These are phyloP conservation scores for Trematomus loennbergii DNA, from an alignment of 2,113 vertebrate species.

Conservation along the genomic window DNA sequence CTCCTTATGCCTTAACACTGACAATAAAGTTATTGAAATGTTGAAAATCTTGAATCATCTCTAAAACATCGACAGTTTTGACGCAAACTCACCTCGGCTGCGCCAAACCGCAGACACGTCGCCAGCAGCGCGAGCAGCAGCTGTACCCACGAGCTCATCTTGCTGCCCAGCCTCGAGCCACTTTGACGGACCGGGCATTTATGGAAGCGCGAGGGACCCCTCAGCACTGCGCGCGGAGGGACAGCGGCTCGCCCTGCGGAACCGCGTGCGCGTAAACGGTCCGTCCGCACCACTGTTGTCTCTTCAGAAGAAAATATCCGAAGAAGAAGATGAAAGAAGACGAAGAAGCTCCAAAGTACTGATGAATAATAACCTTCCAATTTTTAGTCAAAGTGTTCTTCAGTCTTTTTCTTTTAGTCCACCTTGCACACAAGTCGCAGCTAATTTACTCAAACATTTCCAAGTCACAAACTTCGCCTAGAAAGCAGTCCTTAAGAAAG, in stretches of 20 bases:
- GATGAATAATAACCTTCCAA: not conserved
- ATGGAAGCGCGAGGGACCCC: slow-evolving; percentile 78
- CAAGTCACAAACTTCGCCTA: slow-evolving; percentile 24
- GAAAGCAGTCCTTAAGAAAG: not conserved
- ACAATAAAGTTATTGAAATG: too few relatives aligned
- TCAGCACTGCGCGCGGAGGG: slow-evolving; percentile 74
- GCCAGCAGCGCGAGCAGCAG: slow-evolving; percentile 83
- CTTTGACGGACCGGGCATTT: slow-evolving; percentile 83
- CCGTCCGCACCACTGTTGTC: slow-evolving; percentile 12
- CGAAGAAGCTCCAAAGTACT: not conserved
- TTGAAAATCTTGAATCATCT: not conserved
- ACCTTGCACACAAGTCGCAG: not conserved
- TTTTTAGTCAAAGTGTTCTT: not conserved
- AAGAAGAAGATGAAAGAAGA: not conserved
- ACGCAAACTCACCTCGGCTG: slow-evolving; percentile 79
- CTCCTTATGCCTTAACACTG: too few relatives aligned
- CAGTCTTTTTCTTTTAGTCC: not conserved
- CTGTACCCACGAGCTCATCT: slow-evolving; percentile 84
- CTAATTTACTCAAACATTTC: slow-evolving; percentile 4
- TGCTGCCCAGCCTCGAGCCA: slow-evolving; percentile 84
- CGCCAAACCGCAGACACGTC: slow-evolving; percentile 76
- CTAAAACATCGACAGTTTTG: not conserved
- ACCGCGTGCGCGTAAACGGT: slow-evolving; percentile 40
- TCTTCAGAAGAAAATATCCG: slow-evolving; percentile 46
- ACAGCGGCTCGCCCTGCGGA: slow-evolving; percentile 60